These are phyloP conservation scores for Apostichopus japonicus DNA, from an alignment of 35 echinoderm and acorn worm genomes.

Conservation along the genomic window DNA sequence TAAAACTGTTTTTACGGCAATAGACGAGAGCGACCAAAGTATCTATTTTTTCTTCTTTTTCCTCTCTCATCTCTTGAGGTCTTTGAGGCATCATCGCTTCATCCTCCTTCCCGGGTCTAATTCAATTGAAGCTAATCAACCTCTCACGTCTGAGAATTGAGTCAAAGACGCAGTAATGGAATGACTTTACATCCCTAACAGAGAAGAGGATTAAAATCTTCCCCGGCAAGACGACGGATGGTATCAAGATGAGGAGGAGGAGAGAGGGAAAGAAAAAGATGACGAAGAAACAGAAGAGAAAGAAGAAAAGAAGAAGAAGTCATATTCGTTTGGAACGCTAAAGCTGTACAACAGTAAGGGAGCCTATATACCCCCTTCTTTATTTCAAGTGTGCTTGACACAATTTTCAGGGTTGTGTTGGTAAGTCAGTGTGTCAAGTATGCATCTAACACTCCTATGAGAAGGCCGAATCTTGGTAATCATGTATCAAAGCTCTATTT, in stretches of 20 bases:
- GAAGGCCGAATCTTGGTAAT: not conserved
- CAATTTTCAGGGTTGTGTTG: not conserved
- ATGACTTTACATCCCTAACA: not conserved
- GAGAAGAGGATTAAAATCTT: constrained; percentile 9
- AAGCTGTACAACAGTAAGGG: not conserved
- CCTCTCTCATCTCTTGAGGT: constrained; percentile 19
- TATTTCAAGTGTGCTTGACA: constrained; percentile 26
- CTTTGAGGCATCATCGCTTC: constrained; percentile 14
- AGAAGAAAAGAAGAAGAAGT: not conserved
- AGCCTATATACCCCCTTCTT: not conserved
- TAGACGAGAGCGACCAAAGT: not conserved
- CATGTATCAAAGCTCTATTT: not conserved
- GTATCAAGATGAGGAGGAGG: not conserved
- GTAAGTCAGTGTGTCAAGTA: constrained; percentile 35
- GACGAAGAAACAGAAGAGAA: not conserved
- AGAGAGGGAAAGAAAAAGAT: not conserved
- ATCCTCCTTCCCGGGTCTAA: constrained; percentile 23
- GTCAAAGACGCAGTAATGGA: not conserved
- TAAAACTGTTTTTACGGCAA: not conserved
- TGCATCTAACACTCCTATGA: not conserved
- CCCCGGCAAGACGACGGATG: not conserved
- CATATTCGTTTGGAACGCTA: constrained; percentile 10
- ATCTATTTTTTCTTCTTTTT: not conserved
- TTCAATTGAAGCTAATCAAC: constrained; percentile 41
- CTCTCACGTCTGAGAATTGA: not conserved